These are phyloP conservation scores for Tortricodes alternella DNA, from an alignment of 2,888 invertebrate species.

Conservation along the genomic window DNA sequence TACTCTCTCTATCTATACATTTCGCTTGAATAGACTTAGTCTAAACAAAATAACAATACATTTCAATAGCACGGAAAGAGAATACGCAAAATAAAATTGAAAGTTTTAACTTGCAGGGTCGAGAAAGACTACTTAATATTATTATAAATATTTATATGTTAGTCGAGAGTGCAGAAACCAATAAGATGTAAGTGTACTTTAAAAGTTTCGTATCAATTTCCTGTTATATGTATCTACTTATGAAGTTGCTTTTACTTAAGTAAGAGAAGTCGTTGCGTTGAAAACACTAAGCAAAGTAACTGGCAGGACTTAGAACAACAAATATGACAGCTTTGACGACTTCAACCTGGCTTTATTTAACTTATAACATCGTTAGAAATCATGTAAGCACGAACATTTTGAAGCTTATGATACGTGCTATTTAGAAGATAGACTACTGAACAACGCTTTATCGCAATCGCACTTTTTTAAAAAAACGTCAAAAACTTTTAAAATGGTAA, in stretches of 20 bases:
- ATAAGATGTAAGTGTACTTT: conserved; percentile 56
- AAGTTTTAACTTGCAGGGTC: conserved; percentile 19
- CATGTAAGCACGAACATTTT: too few relatives aligned
- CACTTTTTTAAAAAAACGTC: too few relatives aligned
- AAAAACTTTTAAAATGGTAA: too few relatives aligned
- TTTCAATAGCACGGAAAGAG: conserved; percentile 19
- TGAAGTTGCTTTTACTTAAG: not conserved
- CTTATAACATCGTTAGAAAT: too few relatives aligned
- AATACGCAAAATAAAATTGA: conserved; percentile 24
- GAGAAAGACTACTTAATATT: conserved; percentile 25
- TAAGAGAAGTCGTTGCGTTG: not conserved
- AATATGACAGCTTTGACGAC: too few relatives aligned
- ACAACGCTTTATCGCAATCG: too few relatives aligned
- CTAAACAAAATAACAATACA: conserved; percentile 16
- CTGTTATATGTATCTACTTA: not conserved
- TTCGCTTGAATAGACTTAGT: not conserved
- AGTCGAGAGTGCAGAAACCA: conserved; percentile 50
- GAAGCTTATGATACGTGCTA: too few relatives aligned
- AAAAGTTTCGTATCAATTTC: conserved; percentile 41
- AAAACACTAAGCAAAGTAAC: not conserved
- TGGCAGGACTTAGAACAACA: too few relatives aligned
- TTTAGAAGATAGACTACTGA: too few relatives aligned
- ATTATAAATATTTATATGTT: conserved; percentile 38
- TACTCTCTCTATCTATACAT: conserved; percentile 3
- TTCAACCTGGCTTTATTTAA: too few relatives aligned